Percentiles rank a stretch among this genome's conserved stretches.
These are phyloP conservation scores for Anastatus disparis DNA, from an alignment of 1,140 invertebrate genomes.

Conservation along the genomic window DNA sequence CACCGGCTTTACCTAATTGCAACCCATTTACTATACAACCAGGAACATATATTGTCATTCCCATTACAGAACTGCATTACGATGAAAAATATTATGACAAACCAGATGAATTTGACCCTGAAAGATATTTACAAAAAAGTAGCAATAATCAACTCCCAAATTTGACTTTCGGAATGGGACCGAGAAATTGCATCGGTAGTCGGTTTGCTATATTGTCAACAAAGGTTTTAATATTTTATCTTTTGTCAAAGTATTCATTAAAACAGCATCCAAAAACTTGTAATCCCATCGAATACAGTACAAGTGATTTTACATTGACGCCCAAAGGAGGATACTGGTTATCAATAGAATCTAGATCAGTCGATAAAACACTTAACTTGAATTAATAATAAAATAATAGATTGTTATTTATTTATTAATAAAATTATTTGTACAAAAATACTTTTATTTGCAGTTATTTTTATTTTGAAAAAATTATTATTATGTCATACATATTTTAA, in stretches of 20 bases:
- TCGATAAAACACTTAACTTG: too few species aligned
- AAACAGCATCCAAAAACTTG: constrained; percentile 44
- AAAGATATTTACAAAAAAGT: constrained; percentile 66
- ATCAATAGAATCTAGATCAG: background rate
- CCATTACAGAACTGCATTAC: constrained; percentile 62
- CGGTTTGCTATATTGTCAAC: constrained; percentile 52
- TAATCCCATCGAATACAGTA: constrained; percentile 37
- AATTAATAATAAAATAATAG: too few species aligned
- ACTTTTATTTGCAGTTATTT: too few species aligned
- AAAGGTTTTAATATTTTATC: constrained; percentile 50
- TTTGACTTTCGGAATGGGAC: constrained; percentile 63
- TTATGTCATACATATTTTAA: too few species aligned
- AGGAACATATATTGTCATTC: constrained; percentile 48
- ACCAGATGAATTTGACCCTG: constrained; percentile 68
- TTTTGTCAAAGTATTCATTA: constrained; percentile 48
- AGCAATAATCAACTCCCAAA: constrained; percentile 66
- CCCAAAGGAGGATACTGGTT: constrained; percentile 43
- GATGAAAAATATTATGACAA: constrained; percentile 69
- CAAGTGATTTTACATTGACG: constrained; percentile 13
- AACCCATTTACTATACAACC: constrained; percentile 62
- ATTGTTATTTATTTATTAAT: too few species aligned
- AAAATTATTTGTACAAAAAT: too few species aligned
- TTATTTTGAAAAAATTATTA: too few species aligned
- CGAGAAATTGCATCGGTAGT: constrained; percentile 64
- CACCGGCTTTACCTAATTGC: constrained; percentile 42